Conservation (phyloP, 1,140 invertebrate genomes). For the Dolichoris vasculosae region DNA sequence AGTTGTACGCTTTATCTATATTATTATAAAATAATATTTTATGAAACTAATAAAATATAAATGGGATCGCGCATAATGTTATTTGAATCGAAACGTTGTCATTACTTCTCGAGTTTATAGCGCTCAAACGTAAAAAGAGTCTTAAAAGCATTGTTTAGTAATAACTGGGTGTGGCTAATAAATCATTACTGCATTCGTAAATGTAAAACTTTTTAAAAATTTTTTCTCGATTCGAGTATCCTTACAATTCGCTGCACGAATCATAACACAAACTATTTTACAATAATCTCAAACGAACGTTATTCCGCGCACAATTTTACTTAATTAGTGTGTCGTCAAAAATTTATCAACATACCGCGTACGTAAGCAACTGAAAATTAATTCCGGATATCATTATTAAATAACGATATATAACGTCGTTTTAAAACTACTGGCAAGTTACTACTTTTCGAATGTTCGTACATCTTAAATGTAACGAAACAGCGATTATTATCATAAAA, state of each 20-base stretch:
- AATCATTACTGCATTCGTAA: background rate
- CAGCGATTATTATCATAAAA: no score
- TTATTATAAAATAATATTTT: no score
- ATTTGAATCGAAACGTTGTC: background rate
- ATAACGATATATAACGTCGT: background rate
- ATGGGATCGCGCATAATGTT: no score
- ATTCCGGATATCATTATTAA: background rate
- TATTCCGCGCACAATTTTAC: background rate
- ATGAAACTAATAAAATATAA: no score
- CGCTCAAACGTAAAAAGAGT: background rate
- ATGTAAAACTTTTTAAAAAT: background rate
- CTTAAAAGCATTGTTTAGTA: background rate
- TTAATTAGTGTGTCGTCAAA: background rate
- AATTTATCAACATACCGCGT: background rate
- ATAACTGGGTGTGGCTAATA: background rate
- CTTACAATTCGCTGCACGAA: background rate
- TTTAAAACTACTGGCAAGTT: conserved; percentile 7
- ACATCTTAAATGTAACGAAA: no score
- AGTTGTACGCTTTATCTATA: no score
- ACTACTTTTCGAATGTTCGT: conserved; percentile 23
- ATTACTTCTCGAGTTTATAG: background rate
- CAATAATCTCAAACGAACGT: background rate
- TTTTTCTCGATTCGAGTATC: background rate
- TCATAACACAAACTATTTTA: background rate
- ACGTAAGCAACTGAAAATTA: background rate